Base-by-base conservation (phyloP, 2,797 vertebrate genomes). In the Apodemus agrarius region DNA sequence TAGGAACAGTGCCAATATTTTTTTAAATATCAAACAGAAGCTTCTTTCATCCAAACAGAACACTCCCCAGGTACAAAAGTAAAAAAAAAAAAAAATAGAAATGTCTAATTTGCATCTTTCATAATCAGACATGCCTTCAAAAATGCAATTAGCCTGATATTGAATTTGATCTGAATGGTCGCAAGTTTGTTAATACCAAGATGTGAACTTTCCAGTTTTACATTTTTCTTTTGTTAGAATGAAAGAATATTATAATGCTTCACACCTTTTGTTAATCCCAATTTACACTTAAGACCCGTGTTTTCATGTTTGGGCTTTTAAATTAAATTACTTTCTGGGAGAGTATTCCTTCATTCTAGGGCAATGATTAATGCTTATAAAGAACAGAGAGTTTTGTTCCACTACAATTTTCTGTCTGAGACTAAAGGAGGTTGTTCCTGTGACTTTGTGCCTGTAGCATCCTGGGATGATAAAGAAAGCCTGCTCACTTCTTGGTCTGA, bases 61-160 rank as follows among this genome's bases (percentile, higher is more conserved):
- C 52, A 84, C 84, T 97, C 94, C 94, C 93, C 46, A 84, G 93
- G 87, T 95, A 97, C 85, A 95, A 97, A 97, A 98, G 90, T 97
- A 97, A 97, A 96, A 43, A 98, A 93, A 97, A 97, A 96, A 43
- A 98, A 93, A 11, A 97, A 98, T 96, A 97, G 87, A 95, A 95
- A 98, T 96, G 90, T 97, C 97, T 94, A 98, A 97, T 94, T 97
- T 98, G 29, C 82, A 96, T 98, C 61, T 97, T 97, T 97, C 96
- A 94, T 96, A 97, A 86, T 96, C 97, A 96, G 87, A 91, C 19
- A 13, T 82, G 88, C 90, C 88, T 97, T 89, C 80, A 95, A 94
- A 82, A 86, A 79, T 84, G 17, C 63, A 93, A 91, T 93, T 97
- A 97, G 97, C 74, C n/a, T 93, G 75, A 97, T 72, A 0, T 11